Conservation (phyloP, 2,797 vertebrate genomes). For the Tapirus indicus region DNA sequence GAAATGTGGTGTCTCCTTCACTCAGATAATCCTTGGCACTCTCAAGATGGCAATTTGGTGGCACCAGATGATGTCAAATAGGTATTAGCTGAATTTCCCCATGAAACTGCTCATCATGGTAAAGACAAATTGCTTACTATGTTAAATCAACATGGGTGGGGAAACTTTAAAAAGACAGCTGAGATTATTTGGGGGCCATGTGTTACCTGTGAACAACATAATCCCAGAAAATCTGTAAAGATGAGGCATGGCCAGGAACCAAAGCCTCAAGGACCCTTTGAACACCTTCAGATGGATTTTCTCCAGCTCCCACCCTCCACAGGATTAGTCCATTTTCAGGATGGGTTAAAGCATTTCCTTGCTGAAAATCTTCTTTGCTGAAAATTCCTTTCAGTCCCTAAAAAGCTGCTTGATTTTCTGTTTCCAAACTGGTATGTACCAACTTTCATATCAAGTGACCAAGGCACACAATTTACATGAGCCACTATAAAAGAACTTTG, state of each 20-base stretch:
- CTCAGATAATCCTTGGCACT: background rate
- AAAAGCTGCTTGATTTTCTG: background rate
- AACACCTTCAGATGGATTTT: background rate
- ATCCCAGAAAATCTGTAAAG: conserved; percentile 10
- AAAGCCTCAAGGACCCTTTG: background rate
- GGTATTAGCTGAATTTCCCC: background rate
- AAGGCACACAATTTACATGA: background rate
- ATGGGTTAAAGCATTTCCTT: background rate
- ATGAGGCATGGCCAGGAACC: background rate
- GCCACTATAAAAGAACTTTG: background rate
- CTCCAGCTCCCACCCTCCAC: background rate
- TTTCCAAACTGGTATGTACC: background rate
- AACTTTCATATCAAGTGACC: background rate
- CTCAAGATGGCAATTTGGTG: background rate
- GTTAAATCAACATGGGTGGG: background rate
- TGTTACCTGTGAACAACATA: background rate
- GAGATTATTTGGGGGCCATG: background rate
- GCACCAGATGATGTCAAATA: background rate
- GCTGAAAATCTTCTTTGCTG: background rate
- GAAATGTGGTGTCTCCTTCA: background rate
- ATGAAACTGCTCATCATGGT: background rate
- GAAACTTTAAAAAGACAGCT: conserved; percentile 34
- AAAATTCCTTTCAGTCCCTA: background rate
- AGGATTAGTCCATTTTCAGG: background rate
- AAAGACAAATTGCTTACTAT: background rate